Evolutionary conservation across 2,797 vertebrate genomes (phyloP), one percentile per base, ranked within the genome.

Genomic region (Alcedo atthis): DNA sequence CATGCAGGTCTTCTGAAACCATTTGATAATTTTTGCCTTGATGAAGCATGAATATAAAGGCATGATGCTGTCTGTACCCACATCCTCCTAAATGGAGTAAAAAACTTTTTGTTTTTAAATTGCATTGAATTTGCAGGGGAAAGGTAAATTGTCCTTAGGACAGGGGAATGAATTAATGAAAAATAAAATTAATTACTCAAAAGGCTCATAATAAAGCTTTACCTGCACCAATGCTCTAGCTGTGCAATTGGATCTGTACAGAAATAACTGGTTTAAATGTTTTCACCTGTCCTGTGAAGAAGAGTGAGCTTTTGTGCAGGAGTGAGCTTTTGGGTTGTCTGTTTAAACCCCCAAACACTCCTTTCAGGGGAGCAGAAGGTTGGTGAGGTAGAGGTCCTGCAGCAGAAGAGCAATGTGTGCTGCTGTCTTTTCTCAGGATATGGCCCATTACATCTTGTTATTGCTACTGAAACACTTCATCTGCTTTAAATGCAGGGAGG

Each of bases 241-340:
- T 43, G 20, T 58, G 40, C 0, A 0, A n/a, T 49, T 53, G 35
- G n/a, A 30, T 4, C 63, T 10, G 14, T 3, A n/a, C 12, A 20
- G 63, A 18, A 76, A n/a, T 28, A 45, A 45, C 37, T 1, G 17
- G 12, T 67, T 46, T 32, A 40, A 35, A 42, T 42, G 42, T 24
- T 70, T 51, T 33, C 57, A 28, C 26, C 17, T 33, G 43, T 26
- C 3, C 4, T 2, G 7, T 33, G 32, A 33, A 33, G 32, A 33
- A 33, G 32, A 33, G 32, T 33, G 32, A 33, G 32, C 32, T 33
- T 33, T 33, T 33, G 32, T 5, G 25, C n/a, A 32, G 42, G 35
- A 43, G 9, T 5, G 53, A 87, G n/a, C 11, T 73, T 59, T 71
- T 10, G 26, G 35, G 15, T 20, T 10, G 59, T 13, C 30, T 80